A percentile compares a stretch with the other conserved stretches of the same genome.
Evolutionary conservation across 1,140 invertebrate genomes (phyloP).

Genomic region (Drosophila malerkotliana): DNA sequence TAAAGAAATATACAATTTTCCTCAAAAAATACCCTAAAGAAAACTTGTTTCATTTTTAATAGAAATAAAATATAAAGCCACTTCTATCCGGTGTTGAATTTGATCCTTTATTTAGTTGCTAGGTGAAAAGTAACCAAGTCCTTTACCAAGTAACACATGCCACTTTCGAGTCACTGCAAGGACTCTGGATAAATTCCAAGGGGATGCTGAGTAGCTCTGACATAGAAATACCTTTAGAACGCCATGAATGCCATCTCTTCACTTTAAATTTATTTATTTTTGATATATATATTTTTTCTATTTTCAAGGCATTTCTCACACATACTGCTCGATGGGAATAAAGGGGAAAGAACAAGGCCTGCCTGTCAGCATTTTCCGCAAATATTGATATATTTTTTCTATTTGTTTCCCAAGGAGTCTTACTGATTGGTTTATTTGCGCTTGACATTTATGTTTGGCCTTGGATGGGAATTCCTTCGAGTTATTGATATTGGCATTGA

Average conservation of each 20-base stretch:
- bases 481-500: slow-evolving; percentile 36
- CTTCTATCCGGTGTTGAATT: slow-evolving; percentile 2
- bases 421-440: slow-evolving; percentile 45
- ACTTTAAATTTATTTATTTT: slow-evolving; percentile 40
- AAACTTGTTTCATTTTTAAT: too few relatives aligned
- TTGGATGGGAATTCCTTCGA: slow-evolving; percentile 33
- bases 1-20: background rate
- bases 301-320: slow-evolving; percentile 24
- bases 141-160: background rate
- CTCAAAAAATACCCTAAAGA: too few relatives aligned
- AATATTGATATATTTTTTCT: slow-evolving; percentile 52
- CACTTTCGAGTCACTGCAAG: slow-evolving; percentile 19
- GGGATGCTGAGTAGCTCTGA: slow-evolving; percentile 20
- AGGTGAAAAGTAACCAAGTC: slow-evolving; percentile 11
- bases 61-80: too few relatives aligned
- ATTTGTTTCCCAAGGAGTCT: slow-evolving; percentile 40
- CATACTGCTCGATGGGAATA: slow-evolving; percentile 26
- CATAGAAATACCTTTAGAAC: slow-evolving; percentile 14
- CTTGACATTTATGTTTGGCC: slow-evolving; percentile 50
- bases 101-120: slow-evolving; percentile 29
- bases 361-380: slow-evolving; percentile 50
- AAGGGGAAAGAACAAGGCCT: slow-evolving; percentile 26
- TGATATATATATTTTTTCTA: slow-evolving; percentile 8
- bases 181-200: slow-evolving; percentile 12
- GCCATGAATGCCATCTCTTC: slow-evolving; percentile 25